Evolutionary conservation across 1,140 invertebrate species (phyloP).

Genomic region (Ptiloglossa arizonensis): DNA sequence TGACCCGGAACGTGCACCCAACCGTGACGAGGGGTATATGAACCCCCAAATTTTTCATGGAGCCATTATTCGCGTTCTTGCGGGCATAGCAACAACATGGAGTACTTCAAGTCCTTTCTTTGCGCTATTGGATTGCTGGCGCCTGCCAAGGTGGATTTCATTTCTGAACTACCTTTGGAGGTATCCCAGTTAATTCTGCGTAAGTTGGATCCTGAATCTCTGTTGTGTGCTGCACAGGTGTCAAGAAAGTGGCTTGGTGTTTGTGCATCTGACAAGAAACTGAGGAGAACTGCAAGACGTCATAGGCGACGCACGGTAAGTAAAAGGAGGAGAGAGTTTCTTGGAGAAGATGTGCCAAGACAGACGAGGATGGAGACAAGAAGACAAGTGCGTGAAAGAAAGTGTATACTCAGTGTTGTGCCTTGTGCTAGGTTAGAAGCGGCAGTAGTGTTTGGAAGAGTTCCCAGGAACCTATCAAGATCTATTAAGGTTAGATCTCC

Average conservation of each 20-base stretch:
- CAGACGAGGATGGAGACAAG: not conserved
- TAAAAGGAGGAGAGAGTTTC: not conserved
- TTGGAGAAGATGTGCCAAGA: not conserved
- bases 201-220: slow-evolving; percentile 38
- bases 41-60: not conserved
- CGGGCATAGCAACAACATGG: not conserved
- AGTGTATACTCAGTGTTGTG: not conserved
- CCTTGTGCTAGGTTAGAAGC: not conserved
- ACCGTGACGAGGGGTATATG: not conserved
- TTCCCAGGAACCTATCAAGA: not conserved
- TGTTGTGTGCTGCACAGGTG: slow-evolving; percentile 21
- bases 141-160: slow-evolving; percentile 1
- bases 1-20: not conserved
- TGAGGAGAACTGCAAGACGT: not conserved
- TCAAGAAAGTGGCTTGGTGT: slow-evolving; percentile 22
- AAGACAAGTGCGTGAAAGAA: not conserved
- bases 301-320: not conserved
- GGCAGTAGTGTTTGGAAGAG: not conserved
- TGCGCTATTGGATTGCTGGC: not conserved
- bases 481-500: not conserved
- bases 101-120: slow-evolving; percentile 4
- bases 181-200: slow-evolving; percentile 40
- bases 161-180: slow-evolving; percentile 26
- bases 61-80: not conserved
- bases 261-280: slow-evolving; percentile 7